These are phyloP conservation scores for Parambassis ranga DNA, from an alignment of 2,797 vertebrate species.

Conservation along the genomic window DNA sequence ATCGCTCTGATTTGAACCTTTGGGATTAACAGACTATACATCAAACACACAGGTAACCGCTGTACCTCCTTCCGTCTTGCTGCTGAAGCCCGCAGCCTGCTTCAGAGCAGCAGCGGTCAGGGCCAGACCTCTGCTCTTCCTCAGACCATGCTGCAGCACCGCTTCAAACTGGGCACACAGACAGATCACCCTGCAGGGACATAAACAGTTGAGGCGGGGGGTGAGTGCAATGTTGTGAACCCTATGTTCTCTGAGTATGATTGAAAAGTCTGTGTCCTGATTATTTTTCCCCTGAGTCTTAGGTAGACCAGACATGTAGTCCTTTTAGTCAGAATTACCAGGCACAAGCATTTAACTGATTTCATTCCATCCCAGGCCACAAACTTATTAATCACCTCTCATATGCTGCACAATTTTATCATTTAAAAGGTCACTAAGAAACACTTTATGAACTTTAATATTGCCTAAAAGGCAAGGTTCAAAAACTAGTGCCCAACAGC, in stretches of 20 bases:
- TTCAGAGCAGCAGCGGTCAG: conserved; percentile 95
- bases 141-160: conserved; percentile 94
- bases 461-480: neutral
- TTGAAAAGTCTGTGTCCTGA: no score
- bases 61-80: conserved; percentile 91
- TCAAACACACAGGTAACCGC: neutral
- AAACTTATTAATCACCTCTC: no score
- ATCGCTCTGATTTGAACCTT: neutral
- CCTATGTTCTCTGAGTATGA: no score
- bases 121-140: conserved; percentile 90
- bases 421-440: neutral
- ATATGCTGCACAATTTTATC: neutral
- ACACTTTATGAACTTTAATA: neutral
- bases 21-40: neutral
- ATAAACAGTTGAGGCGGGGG: neutral
- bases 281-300: no score
- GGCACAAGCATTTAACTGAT: no score
- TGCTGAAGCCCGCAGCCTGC: conserved; percentile 94
- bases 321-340: no score
- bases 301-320: no score
- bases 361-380: no score
- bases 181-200: conserved; percentile 91
- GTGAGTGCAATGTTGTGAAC: no score
- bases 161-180: conserved; percentile 97
- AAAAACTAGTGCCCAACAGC: neutral